A percentile compares a stretch with the other conserved stretches of the same genome.
phyloP scores from a whole-genome alignment of 1,140 invertebrate species.

The Neodiprion virginianus region DNA sequence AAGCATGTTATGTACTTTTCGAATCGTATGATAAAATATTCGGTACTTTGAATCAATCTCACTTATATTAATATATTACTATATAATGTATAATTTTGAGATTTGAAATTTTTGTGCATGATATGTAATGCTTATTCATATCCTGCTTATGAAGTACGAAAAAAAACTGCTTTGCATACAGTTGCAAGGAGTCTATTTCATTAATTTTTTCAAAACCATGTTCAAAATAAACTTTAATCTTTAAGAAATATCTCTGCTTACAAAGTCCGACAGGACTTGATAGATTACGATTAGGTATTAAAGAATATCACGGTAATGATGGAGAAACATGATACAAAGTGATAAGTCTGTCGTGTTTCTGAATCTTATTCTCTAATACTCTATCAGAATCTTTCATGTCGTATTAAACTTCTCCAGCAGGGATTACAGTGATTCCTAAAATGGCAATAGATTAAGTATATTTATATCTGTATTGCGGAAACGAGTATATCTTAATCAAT shows the following conservation, averaged over 20 bases:
- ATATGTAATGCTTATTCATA: neutral
- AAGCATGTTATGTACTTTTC: neutral
- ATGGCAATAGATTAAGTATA: neutral
- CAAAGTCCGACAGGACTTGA: no score
- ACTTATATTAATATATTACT: neutral
- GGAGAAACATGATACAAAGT: no score
- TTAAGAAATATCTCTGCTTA: no score
- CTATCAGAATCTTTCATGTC: no score
- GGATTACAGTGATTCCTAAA: no score
- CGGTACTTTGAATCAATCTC: neutral
- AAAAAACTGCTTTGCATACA: neutral
- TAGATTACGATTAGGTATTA: no score
- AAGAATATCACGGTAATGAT: no score
- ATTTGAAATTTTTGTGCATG: slow-evolving; percentile 1
- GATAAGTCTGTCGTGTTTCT: no score
- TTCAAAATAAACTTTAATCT: no score
- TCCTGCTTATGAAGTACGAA: neutral
- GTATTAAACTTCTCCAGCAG: no score
- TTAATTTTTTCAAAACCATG: neutral
- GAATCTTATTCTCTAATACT: no score
- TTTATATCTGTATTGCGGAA: slow-evolving; percentile 1
- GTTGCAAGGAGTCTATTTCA: neutral
- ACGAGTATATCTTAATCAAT: neutral
- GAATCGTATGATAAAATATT: neutral
- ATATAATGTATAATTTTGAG: neutral